Evolutionary conservation across 2,797 vertebrate species (phyloP), one percentile per base, ranked within the genome.

Genomic region (Falco concolor): DNA sequence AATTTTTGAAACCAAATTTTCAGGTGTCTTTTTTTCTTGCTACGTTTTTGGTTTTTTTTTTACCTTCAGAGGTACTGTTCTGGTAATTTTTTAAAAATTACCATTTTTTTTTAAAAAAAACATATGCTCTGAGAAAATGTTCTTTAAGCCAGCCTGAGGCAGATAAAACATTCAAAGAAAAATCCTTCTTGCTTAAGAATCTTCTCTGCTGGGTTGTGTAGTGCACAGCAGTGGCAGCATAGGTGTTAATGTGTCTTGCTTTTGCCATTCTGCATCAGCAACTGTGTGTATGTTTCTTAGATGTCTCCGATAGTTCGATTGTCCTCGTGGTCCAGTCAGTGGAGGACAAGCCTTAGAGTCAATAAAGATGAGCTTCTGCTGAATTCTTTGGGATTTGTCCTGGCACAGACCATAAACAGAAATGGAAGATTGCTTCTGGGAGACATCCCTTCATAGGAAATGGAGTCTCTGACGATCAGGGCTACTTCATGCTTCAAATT

Each of bases 281-380:
- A 21, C 52, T 34, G 4, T 69, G 12, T 56, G 6, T 38, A 2
- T 52, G 23, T 89, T 91, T 54, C 47, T 84, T 36, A 47, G 40
- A 67, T 0, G 0, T 49, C 21, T 70, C 20, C 1, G 5, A 14
- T 20, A 40, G 28, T 53, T 64, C 9, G 7, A 13, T 67, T 30
- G 40, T 52, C 36, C 17, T 8, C 27, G 19, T 40, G 3, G 1
- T 54, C 52, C 47, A 27, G 34, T 59, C 44, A 50, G 15, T 23
- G 24, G 52, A 83, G 28, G 21, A 32, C 28, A 79, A 80, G 57
- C 7, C 21, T 67, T n/a, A 54, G 25, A 65, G n/a, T 50, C 19
- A 79, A 23, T 22, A 54, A 47, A 61, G 12, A 23, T 23, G 10
- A 54, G 12, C n/a, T 94, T 79, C 24, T 14, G 20, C 12, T 12